Percentiles rank a stretch among this genome's conserved stretches.
phyloP scores from a whole-genome alignment of 2,113 vertebrate species.

The Gila orcuttii region DNA sequence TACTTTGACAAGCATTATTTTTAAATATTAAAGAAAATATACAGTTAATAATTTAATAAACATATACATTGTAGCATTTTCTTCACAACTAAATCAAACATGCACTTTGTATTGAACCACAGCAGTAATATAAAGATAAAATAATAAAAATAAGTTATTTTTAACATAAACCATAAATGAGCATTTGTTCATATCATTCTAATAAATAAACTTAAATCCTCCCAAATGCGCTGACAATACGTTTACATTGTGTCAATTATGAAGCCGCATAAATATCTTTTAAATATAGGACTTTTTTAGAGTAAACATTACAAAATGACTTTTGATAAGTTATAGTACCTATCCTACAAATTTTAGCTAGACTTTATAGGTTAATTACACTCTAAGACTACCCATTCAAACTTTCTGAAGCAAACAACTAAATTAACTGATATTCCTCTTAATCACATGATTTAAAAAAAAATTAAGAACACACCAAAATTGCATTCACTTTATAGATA shows the following conservation, averaged over 20 bases:
- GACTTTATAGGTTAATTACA: not conserved
- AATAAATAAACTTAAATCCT: not conserved
- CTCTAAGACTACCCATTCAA: slow-evolving; percentile 9
- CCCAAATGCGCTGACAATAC: not conserved
- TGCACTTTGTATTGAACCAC: not conserved
- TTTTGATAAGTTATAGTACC: not conserved
- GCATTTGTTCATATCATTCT: not conserved
- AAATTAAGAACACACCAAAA: not conserved
- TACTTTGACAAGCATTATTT: not conserved
- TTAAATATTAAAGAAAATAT: not conserved
- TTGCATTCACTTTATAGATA: not conserved
- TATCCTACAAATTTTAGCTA: not conserved
- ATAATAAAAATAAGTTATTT: not conserved
- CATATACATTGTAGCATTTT: not conserved
- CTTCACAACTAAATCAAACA: not conserved
- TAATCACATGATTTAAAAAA: not conserved
- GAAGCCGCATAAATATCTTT: not conserved
- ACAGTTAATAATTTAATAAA: not conserved
- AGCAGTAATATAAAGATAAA: not conserved
- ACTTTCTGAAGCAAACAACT: not conserved
- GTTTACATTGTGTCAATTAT: not conserved
- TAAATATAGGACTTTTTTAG: not conserved
- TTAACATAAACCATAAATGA: not conserved
- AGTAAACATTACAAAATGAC: not conserved
- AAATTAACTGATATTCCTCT: not conserved